Conservation (phyloP, 2,797 vertebrate genomes). For the Nasua narica region DNA sequence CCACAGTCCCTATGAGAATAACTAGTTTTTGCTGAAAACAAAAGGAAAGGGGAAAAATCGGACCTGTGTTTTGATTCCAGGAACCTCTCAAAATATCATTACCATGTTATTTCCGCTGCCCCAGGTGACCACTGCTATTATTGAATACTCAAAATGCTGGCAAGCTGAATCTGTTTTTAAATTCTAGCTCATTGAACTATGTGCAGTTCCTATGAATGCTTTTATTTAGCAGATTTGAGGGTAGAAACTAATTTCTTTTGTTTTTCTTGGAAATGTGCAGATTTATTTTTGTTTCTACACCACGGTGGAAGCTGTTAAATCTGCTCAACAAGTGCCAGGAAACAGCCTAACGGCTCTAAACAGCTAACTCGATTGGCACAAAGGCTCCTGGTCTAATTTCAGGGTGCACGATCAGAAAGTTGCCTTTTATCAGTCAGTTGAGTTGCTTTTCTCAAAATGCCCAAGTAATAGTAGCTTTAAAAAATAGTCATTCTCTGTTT, state of each 20-base stretch:
- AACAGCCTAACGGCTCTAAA: background rate
- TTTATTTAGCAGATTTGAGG: conserved; percentile 60
- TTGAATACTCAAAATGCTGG: conserved; percentile 44
- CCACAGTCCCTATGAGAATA: conserved; percentile 61
- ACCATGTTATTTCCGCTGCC: conserved; percentile 62
- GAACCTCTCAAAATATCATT: conserved; percentile 67
- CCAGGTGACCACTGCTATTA: conserved; percentile 57
- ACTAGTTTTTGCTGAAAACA: conserved; percentile 70
- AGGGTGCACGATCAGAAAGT: background rate
- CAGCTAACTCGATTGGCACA: background rate
- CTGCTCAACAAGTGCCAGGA: conserved; percentile 17
- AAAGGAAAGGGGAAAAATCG: conserved; percentile 66
- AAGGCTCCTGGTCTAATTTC: background rate
- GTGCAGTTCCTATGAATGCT: conserved; percentile 58
- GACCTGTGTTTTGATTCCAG: conserved; percentile 77
- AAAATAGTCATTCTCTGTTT: background rate
- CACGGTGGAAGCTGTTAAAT: conserved; percentile 30
- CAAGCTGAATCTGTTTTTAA: conserved; percentile 39
- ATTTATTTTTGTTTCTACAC: conserved; percentile 61
- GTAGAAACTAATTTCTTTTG: conserved; percentile 49
- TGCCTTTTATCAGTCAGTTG: background rate
- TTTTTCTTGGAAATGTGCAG: conserved; percentile 66
- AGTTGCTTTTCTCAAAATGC: conserved; percentile 40
- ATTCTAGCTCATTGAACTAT: conserved; percentile 26
- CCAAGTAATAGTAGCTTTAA: background rate